Evolutionary conservation across 2,797 vertebrate genomes (phyloP).

Genomic region (Arnoldichthys spilopterus): DNA sequence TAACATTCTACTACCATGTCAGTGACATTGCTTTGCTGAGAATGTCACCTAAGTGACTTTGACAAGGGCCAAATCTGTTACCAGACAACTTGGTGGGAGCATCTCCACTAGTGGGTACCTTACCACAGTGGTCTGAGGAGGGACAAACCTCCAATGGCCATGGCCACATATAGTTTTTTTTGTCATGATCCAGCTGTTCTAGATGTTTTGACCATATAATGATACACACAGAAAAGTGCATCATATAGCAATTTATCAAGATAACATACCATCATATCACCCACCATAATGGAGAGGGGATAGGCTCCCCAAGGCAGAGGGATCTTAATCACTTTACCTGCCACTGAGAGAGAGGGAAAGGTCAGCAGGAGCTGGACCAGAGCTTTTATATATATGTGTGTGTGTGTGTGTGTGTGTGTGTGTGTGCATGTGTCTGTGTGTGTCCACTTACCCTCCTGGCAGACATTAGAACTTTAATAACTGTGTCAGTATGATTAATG

Average conservation of each 20-base stretch:
- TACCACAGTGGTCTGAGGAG: no score
- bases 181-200: no score
- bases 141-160: no score
- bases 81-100: no score
- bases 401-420: conserved; percentile 25
- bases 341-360: conserved; percentile 54
- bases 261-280: background rate
- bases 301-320: conserved; percentile 25
- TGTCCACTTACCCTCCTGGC: conserved; percentile 43
- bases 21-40: no score
- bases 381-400: conserved; percentile 8
- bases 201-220: no score
- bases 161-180: no score
- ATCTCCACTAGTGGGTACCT: no score
- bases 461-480: conserved; percentile 64
- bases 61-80: no score
- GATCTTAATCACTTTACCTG: conserved; percentile 48
- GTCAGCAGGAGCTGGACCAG: conserved; percentile 52
- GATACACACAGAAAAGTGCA: no score
- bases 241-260: background rate
- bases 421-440: conserved; percentile 26
- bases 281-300: background rate
- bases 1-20: no score
- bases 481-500: conserved; percentile 68
- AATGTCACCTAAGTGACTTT: no score